These are phyloP conservation scores for Diadegma fenestrale DNA, from an alignment of 2,888 invertebrate genomes.

Conservation along the genomic window DNA sequence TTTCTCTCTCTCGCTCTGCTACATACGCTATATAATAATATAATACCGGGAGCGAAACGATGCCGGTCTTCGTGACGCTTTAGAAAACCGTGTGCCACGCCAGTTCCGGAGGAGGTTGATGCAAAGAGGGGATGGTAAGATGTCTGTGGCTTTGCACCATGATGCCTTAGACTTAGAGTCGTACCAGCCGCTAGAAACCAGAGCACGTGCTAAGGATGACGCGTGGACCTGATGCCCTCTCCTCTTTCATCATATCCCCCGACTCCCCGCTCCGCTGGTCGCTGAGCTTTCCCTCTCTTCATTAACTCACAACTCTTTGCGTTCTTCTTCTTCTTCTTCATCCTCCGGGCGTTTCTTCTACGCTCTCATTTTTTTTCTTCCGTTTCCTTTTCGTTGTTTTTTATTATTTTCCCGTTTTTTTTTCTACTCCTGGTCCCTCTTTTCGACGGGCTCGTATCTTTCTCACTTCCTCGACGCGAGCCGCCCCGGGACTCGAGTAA, in stretches of 20 bases:
- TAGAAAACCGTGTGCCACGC: slow-evolving; percentile 34
- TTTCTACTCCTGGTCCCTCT: slow-evolving; percentile 38
- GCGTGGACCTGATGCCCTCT: slow-evolving; percentile 77
- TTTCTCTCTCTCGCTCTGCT: slow-evolving; percentile 18
- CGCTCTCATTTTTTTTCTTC: slow-evolving; percentile 25
- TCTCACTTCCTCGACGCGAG: slow-evolving; percentile 33
- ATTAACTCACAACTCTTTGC: slow-evolving; percentile 16
- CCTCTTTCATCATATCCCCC: slow-evolving; percentile 60
- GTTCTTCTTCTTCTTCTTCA: slow-evolving; percentile 16
- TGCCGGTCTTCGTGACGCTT: slow-evolving; percentile 41
- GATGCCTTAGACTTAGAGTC: slow-evolving; percentile 73
- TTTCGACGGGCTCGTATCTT: slow-evolving; percentile 17
- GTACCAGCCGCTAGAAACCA: slow-evolving; percentile 83
- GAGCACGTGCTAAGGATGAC: slow-evolving; percentile 84
- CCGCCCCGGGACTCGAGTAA: slow-evolving; percentile 10
- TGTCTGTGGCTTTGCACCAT: slow-evolving; percentile 44
- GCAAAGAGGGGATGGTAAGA: slow-evolving; percentile 2
- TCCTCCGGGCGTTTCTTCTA: slow-evolving; percentile 35
- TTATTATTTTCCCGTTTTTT: slow-evolving; percentile 19
- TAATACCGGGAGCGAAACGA: slow-evolving; percentile 21
- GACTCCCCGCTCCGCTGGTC: slow-evolving; percentile 17
- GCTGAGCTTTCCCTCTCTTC: slow-evolving; percentile 22
- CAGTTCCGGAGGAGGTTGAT: slow-evolving; percentile 48
- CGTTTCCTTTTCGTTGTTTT: slow-evolving; percentile 39
- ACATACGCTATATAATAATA: slow-evolving; percentile 6